Evolutionary conservation across 2,888 invertebrate species (phyloP), one percentile per base, ranked within the genome.

Genomic region (Amorpha juglandis): DNA sequence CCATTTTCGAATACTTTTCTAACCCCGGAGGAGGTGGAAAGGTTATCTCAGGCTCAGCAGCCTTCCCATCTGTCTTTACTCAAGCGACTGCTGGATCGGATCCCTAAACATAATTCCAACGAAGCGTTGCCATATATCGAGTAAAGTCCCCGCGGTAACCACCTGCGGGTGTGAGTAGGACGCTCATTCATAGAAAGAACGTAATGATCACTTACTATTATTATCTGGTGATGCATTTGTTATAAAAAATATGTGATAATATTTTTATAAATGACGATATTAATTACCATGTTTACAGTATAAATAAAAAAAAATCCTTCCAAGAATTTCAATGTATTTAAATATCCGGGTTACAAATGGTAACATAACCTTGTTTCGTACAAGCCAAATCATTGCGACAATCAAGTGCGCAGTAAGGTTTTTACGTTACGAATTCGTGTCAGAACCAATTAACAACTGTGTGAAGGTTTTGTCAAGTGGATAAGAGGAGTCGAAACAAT

Each of bases 331-430:
- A 19, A 38, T 33, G 16, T 14, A 35, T 55, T 55, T n/a, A 38
- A 42, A 19, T 58, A 58, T 19, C 58, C 38, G 58, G 58, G 19
- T 42, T 19, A 42, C 58, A 42, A 58, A 19, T 58, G 4, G 42
- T 42, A 19, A 42, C 42, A 38, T 42, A 42, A 42, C 58, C 38
- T 58, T 58, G 58, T 19, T 58, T 42, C 58, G 12, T 21, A 19
- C 42, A 58, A 19, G 16, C 38, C n/a, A 9, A 58, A 38, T 55
- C 16, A 11, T 58, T 58, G 42, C 55, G 11, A 76, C 74, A 74
- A 77, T 78, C 74, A 76, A 69, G 38, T 58, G 42, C 19, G 19
- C 58, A 42, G 19, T 42, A 58, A 42, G 42, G 19, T 58, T 58
- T 38, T 58, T 52, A 48, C 42, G 27, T 62, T 52, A 19, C 42